Conservation (phyloP, 2,888 invertebrate genomes). For the Andricus quercusramuli region DNA sequence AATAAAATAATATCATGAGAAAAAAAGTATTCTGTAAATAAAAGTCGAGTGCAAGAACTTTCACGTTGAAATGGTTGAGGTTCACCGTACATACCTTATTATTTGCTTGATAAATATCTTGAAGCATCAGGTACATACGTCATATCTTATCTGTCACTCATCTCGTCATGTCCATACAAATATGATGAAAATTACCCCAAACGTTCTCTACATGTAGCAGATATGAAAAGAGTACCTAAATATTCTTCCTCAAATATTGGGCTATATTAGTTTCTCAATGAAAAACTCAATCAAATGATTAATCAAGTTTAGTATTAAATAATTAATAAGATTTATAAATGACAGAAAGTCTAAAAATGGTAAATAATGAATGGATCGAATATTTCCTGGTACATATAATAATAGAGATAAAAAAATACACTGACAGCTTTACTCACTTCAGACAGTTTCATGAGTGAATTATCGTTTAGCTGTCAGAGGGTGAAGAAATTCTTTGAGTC, state of each 20-base stretch:
- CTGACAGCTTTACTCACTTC: neutral
- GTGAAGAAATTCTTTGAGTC: neutral
- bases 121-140: too few species aligned
- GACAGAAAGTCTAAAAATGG: neutral
- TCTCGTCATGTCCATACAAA: too few species aligned
- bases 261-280: neutral
- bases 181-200: too few species aligned
- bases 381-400: neutral
- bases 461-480: neutral
- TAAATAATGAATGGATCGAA: neutral
- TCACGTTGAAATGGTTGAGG: too few species aligned
- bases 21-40: too few species aligned
- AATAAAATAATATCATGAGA: too few species aligned
- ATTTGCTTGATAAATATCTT: too few species aligned
- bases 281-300: neutral
- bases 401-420: neutral
- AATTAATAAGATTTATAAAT: neutral
- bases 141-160: too few species aligned
- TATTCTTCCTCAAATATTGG: neutral
- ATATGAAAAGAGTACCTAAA: neutral
- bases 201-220: too few species aligned
- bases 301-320: neutral
- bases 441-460: neutral
- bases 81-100: too few species aligned
- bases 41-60: too few species aligned